Evolutionary conservation across 2,113 vertebrate genomes (phyloP), one percentile per base, ranked within the genome.

Genomic region (Boulengeromyrus knoepffleri): DNA sequence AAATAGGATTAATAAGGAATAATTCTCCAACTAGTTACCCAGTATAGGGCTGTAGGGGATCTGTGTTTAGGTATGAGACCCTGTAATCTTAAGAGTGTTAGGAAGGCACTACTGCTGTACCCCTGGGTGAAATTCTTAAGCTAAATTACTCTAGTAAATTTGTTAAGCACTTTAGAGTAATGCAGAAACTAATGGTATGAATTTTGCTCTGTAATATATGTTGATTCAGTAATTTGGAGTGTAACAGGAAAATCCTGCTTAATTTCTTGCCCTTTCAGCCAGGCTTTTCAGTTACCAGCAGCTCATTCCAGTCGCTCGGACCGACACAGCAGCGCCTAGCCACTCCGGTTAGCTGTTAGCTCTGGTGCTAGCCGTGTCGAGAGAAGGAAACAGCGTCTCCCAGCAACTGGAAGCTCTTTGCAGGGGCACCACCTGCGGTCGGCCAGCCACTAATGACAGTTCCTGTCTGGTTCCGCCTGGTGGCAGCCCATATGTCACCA

Each of bases 401-500:
- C 12, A 3, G 17, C 49, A 31, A 70, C 89, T 87, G 89, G 74
- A 80, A 58, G 62, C 24, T 58, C 87, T 90, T 87, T 77, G 74
- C 89, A 27, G 87, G 88, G 46, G 47, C 80, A n/a, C 46, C 89
- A 84, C 89, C 77, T 74, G 89, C 89, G 49, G 80, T 58, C 87
- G 10, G 36, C 80, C 80, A 49, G 89, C 36, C 42, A 2, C 87
- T 90, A 90, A 88, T 89, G 89, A 89, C 89, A 85, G 80, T 80
- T 85, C 42, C 89, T 53, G 80, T 89, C 86, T 85, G 87, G 36
- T 89, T 86, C 89, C 89, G 90, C 89, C 91, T 91, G 91, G 87
- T 88, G 89, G 31, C 87, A 90, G 85, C 49, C 89, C 46, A 74
- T 91, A 91, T 90, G 88, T 90, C 91, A 91, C 91, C 27, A 19